Evolutionary conservation across 2,888 invertebrate species (phyloP), one percentile per base, ranked within the genome.

Genomic region (Cheilosia scutellata): DNA sequence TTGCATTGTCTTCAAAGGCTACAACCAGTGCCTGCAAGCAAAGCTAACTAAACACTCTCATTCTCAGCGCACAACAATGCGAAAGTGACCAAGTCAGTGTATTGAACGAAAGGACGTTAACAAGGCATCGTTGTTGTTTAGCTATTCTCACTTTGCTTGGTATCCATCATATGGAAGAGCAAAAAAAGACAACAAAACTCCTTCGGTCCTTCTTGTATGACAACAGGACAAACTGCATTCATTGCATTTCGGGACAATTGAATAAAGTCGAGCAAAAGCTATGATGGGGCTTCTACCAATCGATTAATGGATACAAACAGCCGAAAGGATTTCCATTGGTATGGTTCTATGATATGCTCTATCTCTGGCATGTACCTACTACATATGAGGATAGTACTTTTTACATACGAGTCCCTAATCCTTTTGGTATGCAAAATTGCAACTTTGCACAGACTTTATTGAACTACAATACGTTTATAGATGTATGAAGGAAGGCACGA

Each of bases 171-270:
- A 29, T 20, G 49, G 37, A 20, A 37, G 44, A 6, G 2, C 31
- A 44, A 25, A 25, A 16, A 31, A 49, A 31, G 13, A 49, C n/a
- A 53, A 37, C 37, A 29, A 51, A 47, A 53, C 16, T 62, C 29
- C 49, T 31, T 13, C 65, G 60, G 68, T 60, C 60, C 51, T 68
- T 53, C 33, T 60, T 27, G 40, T 7, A 20, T 53, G 71, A 65
- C 76, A 65, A 57, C 47, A 11, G 27, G 11, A 72, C 55, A 72
- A 66, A 16, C 53, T 25, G 53, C 77, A 31, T 71, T 77, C 65
- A 82, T 77, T 77, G 77, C 77, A 66, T 77, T 65, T 53, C 40
- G 65, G 44, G 53, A 72, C 66, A 82, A 82, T 75, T 77, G 82
- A 66, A 72, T 77, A 77, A 82, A 66, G 82, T 58, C 63, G 58